A percentile compares a stretch with the other conserved stretches of the same genome.
These are phyloP conservation scores for Edolisoma coerulescens DNA, from an alignment of 2,113 vertebrate genomes.

Conservation along the genomic window DNA sequence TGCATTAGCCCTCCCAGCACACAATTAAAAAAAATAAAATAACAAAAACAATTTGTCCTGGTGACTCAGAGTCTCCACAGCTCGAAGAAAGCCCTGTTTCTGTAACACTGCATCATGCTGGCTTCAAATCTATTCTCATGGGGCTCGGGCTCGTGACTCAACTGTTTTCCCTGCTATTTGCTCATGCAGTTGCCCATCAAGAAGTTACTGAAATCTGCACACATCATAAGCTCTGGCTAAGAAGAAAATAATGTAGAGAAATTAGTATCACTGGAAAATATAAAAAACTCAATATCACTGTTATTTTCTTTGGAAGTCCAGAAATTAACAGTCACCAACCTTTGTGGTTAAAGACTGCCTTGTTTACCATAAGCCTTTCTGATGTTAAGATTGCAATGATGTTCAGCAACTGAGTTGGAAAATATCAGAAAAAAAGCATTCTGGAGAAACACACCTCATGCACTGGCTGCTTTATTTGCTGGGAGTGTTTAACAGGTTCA, in stretches of 20 bases:
- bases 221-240: not conserved
- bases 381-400: not conserved
- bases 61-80: constrained; percentile 36
- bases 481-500: not conserved
- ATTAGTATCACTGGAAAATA: not conserved
- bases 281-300: accelerated
- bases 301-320: not conserved
- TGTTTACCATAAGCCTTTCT: not conserved
- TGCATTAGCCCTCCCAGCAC: not conserved
- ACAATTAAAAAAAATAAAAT: not conserved
- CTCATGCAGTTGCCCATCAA: not conserved
- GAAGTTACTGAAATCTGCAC: not conserved
- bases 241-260: not conserved
- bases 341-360: not conserved
- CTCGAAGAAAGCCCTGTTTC: constrained; percentile 13
- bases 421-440: not conserved
- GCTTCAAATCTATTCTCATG: constrained; percentile 16
- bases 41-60: constrained; percentile 33
- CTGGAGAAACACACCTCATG: not conserved
- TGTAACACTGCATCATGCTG: not conserved
- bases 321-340: not conserved
- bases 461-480: not conserved
- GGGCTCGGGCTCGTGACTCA: constrained; percentile 25
- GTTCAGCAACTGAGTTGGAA: not conserved
- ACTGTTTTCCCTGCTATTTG: not conserved